Evolutionary conservation across 2,888 invertebrate genomes (phyloP).

Genomic region (Eristalis intricaria): DNA sequence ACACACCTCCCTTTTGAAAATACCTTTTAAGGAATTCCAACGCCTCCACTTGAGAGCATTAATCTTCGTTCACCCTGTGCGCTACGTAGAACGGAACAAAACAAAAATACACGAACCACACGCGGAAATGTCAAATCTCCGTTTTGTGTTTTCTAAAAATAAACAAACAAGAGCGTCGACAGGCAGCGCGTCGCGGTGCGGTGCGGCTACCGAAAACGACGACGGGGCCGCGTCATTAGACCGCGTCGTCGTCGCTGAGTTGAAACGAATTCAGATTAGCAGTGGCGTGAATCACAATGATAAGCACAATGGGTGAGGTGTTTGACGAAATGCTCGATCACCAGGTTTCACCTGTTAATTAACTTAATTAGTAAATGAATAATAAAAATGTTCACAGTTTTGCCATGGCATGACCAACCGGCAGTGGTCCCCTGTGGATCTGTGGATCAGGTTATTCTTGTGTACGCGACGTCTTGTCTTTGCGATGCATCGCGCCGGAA

Average conservation of each 20-base stretch:
- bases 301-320: background rate
- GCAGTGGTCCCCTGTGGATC: background rate
- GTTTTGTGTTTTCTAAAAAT: conserved; percentile 1
- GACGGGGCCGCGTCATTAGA: background rate
- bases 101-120: background rate
- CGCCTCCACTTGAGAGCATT: background rate
- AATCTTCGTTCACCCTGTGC: background rate
- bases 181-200: no score
- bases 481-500: background rate
- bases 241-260: background rate
- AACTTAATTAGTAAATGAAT: conserved; percentile 5
- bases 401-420: background rate
- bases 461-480: background rate
- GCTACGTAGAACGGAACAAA: background rate
- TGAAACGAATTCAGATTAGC: conserved; percentile 1
- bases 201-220: no score
- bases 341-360: background rate
- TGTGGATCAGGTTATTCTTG: background rate
- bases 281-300: conserved; percentile 18
- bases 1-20: background rate
- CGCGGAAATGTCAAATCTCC: background rate
- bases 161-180: background rate
- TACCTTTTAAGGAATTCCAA: background rate
- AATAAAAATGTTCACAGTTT: background rate
- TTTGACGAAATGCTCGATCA: background rate